These are phyloP conservation scores for Holothuria glaberrima DNA, from an alignment of 35 echinoderm and acorn worm species.

Conservation along the genomic window DNA sequence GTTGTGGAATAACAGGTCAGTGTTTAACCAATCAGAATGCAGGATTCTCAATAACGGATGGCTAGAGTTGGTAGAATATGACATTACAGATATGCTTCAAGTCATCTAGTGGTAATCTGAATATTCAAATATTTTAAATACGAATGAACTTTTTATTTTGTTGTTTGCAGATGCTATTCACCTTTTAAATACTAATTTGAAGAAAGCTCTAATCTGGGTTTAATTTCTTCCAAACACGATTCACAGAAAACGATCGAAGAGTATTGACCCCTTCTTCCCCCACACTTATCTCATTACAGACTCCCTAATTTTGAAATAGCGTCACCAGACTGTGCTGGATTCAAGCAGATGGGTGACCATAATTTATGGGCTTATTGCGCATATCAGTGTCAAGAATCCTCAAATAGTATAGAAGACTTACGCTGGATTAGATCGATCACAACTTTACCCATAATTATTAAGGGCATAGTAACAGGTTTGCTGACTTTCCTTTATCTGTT, in stretches of 20 bases:
- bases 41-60: too few species aligned
- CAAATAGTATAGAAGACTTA: constrained; percentile 43
- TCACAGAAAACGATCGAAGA: background rate
- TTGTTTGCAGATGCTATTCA: background rate
- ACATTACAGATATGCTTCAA: too few species aligned
- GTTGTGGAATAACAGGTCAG: too few species aligned
- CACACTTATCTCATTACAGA: background rate
- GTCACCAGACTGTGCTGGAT: constrained; percentile 25
- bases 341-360: constrained; percentile 35
- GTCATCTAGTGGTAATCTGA: too few species aligned
- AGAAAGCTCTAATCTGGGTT: background rate
- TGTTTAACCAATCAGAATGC: too few species aligned
- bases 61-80: too few species aligned
- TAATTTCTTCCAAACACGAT: background rate
- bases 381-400: constrained; percentile 8
- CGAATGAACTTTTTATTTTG: too few species aligned
- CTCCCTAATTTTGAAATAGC: constrained; percentile 48
- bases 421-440: constrained; percentile 37
- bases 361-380: constrained; percentile 57
- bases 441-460: constrained; percentile 42
- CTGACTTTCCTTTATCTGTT: background rate
- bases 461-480: constrained; percentile 46
- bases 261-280: background rate
- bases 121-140: too few species aligned
- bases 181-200: background rate